Percentiles rank a stretch among this genome's conserved stretches.
phyloP scores from a whole-genome alignment of 1,140 invertebrate species.

The Euglossa dilemma region DNA sequence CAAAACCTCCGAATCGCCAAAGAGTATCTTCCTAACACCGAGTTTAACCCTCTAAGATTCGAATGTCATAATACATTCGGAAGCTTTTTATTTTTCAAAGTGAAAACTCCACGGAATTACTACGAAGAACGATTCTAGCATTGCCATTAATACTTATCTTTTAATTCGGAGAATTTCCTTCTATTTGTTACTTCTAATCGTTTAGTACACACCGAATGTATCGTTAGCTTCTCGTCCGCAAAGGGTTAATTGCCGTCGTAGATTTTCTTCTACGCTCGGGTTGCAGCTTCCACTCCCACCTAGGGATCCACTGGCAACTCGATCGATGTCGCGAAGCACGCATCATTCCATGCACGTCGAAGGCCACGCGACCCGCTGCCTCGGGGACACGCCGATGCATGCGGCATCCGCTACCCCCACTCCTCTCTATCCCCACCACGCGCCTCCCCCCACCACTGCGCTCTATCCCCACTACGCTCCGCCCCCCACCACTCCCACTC shows the following conservation, averaged over 20 bases:
- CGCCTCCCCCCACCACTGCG: background rate
- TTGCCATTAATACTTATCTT: too few species aligned
- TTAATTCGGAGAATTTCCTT: too few species aligned
- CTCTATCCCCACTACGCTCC: slow-evolving; percentile 15
- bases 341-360: slow-evolving; percentile 76
- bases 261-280: slow-evolving; percentile 47
- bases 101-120: too few species aligned
- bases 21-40: slow-evolving; percentile 52
- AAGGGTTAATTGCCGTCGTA: slow-evolving; percentile 53
- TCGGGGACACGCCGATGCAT: slow-evolving; percentile 53
- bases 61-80: too few species aligned
- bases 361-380: slow-evolving; percentile 76
- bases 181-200: too few species aligned
- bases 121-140: too few species aligned
- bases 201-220: too few species aligned
- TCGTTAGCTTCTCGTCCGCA: too few species aligned
- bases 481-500: background rate
- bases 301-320: slow-evolving; percentile 53
- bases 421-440: slow-evolving; percentile 19
- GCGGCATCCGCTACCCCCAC: background rate
- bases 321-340: slow-evolving; percentile 53
- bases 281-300: background rate
- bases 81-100: too few species aligned
- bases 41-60: too few species aligned
- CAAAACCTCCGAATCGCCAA: slow-evolving; percentile 50